Evolutionary conservation across 2,797 vertebrate genomes (phyloP).

Genomic region (Gephyroberyx darwinii): DNA sequence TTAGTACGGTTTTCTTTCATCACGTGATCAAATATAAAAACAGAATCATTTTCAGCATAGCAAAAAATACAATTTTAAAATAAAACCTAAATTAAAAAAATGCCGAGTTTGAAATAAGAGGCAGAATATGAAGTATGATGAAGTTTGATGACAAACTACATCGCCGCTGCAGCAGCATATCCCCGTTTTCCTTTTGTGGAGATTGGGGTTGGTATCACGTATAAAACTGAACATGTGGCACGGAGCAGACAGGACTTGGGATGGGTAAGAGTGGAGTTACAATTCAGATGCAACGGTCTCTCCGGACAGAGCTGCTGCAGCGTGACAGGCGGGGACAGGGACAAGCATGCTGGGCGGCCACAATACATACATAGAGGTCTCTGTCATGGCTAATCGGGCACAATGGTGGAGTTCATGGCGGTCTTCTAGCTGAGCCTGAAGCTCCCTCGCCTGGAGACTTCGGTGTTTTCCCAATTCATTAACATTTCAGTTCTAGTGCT

Average conservation of each 20-base stretch:
- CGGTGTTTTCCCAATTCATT: constrained; percentile 9
- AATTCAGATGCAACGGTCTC: constrained; percentile 20
- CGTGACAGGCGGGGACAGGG: constrained; percentile 19
- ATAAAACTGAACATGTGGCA: background rate
- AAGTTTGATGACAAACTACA: background rate
- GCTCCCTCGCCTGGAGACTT: constrained; percentile 73
- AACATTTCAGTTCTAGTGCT: background rate
- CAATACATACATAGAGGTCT: constrained; percentile 3
- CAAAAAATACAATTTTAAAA: background rate
- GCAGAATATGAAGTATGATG: too few relatives aligned
- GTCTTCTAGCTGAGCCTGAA: constrained; percentile 53
- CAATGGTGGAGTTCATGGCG: constrained; percentile 14
- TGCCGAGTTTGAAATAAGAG: too few relatives aligned
- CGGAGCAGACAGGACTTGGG: background rate
- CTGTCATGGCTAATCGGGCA: constrained; percentile 36
- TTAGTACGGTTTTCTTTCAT: too few relatives aligned
- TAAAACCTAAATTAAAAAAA: too few relatives aligned
- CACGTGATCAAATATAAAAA: background rate
- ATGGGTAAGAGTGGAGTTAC: background rate
- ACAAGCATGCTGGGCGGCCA: constrained; percentile 33
- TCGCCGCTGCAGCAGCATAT: background rate
- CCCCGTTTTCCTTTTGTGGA: background rate
- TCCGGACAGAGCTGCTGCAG: constrained; percentile 14
- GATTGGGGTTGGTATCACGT: background rate
- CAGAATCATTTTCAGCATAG: background rate